These are phyloP conservation scores for Solea senegalensis DNA, from an alignment of 2,113 vertebrate species.

Conservation along the genomic window DNA sequence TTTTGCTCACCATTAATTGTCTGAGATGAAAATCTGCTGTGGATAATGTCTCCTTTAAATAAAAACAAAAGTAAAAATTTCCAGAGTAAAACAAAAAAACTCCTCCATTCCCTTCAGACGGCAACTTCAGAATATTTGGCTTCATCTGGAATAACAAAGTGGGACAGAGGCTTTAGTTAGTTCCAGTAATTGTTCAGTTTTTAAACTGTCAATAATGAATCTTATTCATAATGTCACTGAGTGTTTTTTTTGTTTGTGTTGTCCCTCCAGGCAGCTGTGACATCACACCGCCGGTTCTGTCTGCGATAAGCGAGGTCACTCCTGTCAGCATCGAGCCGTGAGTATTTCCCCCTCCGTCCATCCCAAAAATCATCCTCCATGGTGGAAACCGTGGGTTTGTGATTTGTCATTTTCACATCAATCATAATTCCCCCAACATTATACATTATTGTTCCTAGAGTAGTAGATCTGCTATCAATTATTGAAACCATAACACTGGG, in stretches of 20 bases:
- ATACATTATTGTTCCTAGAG: slow-evolving; percentile 12
- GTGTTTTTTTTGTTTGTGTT: background rate
- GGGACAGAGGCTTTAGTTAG: too few species aligned
- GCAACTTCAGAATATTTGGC: too few species aligned
- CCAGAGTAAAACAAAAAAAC: too few species aligned
- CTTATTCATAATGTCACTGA: slow-evolving; percentile 10
- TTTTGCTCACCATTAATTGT: background rate
- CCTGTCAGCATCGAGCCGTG: slow-evolving; percentile 98
- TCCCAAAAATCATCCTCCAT: background rate
- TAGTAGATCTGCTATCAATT: slow-evolving; percentile 37
- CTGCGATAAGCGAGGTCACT: slow-evolving; percentile 91
- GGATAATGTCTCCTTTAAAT: background rate
- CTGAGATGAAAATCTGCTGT: background rate
- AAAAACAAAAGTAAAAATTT: too few species aligned
- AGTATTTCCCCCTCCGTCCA: slow-evolving; percentile 75
- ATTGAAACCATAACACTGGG: slow-evolving; percentile 37
- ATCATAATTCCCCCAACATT: background rate
- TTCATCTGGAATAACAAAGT: too few species aligned
- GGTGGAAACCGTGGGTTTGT: slow-evolving; percentile 8
- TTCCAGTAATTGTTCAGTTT: too few species aligned
- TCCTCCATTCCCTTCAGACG: too few species aligned
- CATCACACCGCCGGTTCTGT: slow-evolving; percentile 93
- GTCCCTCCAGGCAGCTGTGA: slow-evolving; percentile 88
- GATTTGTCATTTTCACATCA: slow-evolving; percentile 20
- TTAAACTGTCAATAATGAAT: too few species aligned